Evolutionary conservation across 2,797 vertebrate genomes (phyloP).

Genomic region (Coluber constrictor): DNA sequence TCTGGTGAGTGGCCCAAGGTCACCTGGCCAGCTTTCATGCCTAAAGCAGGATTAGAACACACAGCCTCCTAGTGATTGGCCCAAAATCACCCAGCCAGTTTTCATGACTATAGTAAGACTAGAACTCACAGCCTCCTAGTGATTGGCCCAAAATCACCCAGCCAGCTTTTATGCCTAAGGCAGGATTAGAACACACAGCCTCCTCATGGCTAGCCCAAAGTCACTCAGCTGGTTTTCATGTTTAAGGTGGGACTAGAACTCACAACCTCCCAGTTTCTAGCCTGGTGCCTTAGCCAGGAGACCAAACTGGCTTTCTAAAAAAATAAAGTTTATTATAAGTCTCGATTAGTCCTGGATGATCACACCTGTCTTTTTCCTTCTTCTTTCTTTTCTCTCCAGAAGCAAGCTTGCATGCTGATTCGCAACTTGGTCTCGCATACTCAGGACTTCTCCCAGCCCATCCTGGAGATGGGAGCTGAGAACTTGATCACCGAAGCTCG

Average conservation of each 20-base stretch:
- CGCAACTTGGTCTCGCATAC: constrained; percentile 87
- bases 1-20: not conserved
- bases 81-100: not conserved
- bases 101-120: no score
- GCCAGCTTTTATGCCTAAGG: no score
- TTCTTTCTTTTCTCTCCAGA: constrained; percentile 68
- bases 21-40: not conserved
- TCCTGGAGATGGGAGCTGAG: constrained; percentile 93
- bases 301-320: not conserved
- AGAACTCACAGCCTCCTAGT: no score
- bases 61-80: no score
- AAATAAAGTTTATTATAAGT: not conserved
- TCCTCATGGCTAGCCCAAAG: no score
- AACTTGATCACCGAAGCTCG: constrained; percentile 82
- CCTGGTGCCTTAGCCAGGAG: not conserved
- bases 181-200: no score
- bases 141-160: no score
- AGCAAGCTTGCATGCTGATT: constrained; percentile 91
- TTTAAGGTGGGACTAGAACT: not conserved
- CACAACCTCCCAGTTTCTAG: not conserved
- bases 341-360: not conserved
- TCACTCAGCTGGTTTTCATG: not conserved
- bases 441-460: constrained; percentile 74
- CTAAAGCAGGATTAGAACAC: no score
- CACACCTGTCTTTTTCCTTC: not conserved